Base-by-base conservation (phyloP, 2,888 invertebrate species). In the Dynastes maya region DNA sequence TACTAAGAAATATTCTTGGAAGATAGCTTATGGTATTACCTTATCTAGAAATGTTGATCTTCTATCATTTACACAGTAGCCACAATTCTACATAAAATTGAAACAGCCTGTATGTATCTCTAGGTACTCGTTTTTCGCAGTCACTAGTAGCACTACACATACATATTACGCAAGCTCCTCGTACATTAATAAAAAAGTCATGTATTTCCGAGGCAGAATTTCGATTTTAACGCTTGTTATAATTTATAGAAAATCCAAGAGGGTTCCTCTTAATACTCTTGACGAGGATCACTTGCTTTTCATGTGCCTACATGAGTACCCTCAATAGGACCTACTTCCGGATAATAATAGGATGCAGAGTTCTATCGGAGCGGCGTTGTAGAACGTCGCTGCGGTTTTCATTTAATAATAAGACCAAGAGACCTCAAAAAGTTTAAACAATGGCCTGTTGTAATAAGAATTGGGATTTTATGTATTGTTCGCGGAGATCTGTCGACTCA, bases 341-440 rank as follows among this genome's bases (percentile, higher is more conserved):
- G 49, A 13, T 51, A 68, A 68, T 68, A 68, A 68, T 68, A 68
- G 68, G 49, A 68, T 68, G 51, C 22, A 27, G 8, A 68, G 68
- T 9, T 16, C 67, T 45, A 68, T 68, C 27, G 72, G 11, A 29
- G 58, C 37, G 32, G 45, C 45, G 45, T 45, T 45, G 72, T 58
- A 61, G 51, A 40, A 72, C 61, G 37, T 72, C 8, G 37, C 58
- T 45, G 22, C n/a, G 61, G 40, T 22, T 72, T 72, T 61, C 40
- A 58, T 72, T 58, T 72, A 58, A 55, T 58, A 58, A 72, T 32
- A 72, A 72, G 27, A 45, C 5, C 53, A 22, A 72, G 72, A 37
- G 45, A n/a, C 58, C 40, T 13, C 61, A 61, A 72, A 72, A 72
- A 61, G 40, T 72, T 72, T 58, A 72, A 72, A 72, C 72, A 72